These are phyloP conservation scores for Tanytarsus gracilentus DNA, from an alignment of 2,888 invertebrate species.

Conservation along the genomic window DNA sequence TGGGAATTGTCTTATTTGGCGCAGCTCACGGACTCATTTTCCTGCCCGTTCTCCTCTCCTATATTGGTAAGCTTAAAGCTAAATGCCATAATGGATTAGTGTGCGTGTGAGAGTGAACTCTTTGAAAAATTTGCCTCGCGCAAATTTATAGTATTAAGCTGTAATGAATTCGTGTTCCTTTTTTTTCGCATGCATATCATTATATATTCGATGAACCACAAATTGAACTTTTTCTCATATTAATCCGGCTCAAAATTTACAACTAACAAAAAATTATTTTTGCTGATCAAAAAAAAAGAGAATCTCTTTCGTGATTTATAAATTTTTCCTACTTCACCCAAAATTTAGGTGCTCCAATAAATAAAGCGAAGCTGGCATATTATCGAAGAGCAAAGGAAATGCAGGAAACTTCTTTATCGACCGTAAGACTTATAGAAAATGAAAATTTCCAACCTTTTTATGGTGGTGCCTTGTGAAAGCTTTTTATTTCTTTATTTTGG, in stretches of 20 bases:
- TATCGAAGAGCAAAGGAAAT: conserved; percentile 63
- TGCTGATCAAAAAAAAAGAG: not conserved
- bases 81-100: too few species aligned
- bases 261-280: too few species aligned
- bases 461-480: not conserved
- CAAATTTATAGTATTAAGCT: not conserved
- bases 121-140: not conserved
- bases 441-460: not conserved
- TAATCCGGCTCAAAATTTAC: too few species aligned
- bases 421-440: conserved; percentile 52
- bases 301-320: not conserved
- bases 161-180: too few species aligned
- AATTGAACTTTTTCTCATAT: too few species aligned
- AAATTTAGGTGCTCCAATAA: conserved; percentile 63
- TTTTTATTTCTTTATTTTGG: not conserved
- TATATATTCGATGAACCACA: too few species aligned
- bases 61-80: conserved; percentile 65
- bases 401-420: conserved; percentile 69
- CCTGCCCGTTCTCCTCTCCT: conserved; percentile 92
- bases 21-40: conserved; percentile 96
- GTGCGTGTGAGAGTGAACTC: not conserved
- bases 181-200: too few species aligned
- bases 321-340: not conserved
- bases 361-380: conserved; percentile 72
- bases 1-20: conserved; percentile 94